Base-by-base conservation (phyloP, 2,888 invertebrate species). In the Sminthurinus aureus region DNA sequence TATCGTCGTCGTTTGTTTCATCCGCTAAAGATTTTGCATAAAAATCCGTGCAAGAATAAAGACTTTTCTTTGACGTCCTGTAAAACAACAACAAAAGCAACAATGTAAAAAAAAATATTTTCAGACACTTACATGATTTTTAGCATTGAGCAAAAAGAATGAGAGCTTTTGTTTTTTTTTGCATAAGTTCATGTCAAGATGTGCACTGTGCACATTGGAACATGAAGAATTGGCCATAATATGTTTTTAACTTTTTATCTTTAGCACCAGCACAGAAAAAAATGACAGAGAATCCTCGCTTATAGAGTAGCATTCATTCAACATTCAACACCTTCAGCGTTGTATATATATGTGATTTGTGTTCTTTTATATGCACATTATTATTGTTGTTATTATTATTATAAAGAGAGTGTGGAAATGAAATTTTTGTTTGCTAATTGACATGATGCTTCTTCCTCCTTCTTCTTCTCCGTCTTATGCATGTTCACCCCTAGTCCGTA, bases 1-100 rank as follows among this genome's bases (percentile, higher is more conserved):
- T 8, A 8, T 67, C 22, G n/a, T 67, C 67, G 67, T 67, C 67
- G 11, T 64, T n/a, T n/a, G 6, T 9, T n/a, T 67, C 67, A 22
- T 67, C 67, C 67, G n/a, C n/a, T 67, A 18, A 11, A 1, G 67
- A 67, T n/a, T 67, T 67, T 18, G 13, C n/a, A n/a, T 64, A 13
- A 20, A 67, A 67, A 67, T 67, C 22, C 20, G 67, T 67, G 22
- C 67, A 67, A 8, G 67, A 67, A 22, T 67, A n/a, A 0, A 67
- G n/a, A 67, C 8, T 67, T n/a, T 67, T 67, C 67, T 20, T 67
- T 67, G 67, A 67, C 15, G 67, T 67, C n/a, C 67, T 67, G 67
- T 67, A 11, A 64, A 64, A 64, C 15, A 64, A n/a, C 13, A 64
- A 66, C 66, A 66, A 66, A 66, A 66, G 9, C 20, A n/a, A 15